These are phyloP conservation scores for Achroia grisella DNA, from an alignment of 1,140 invertebrate genomes.

Conservation along the genomic window DNA sequence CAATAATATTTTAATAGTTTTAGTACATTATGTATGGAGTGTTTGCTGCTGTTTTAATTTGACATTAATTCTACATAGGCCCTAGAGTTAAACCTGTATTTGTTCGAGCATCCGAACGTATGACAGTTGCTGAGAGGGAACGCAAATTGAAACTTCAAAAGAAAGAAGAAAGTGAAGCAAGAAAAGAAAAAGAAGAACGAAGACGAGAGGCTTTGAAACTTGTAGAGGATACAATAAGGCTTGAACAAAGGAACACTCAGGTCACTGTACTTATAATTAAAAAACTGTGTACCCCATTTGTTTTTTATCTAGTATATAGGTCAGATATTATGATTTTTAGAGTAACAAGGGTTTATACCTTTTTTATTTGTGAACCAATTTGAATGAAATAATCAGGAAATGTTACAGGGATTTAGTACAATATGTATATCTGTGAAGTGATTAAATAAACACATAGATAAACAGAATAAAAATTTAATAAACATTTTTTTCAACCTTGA, in stretches of 20 bases:
- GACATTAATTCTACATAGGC: conserved; percentile 34
- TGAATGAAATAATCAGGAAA: no score
- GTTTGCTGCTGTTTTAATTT: no score
- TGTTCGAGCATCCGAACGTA: conserved; percentile 94
- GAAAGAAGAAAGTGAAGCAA: conserved; percentile 85
- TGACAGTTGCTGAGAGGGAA: conserved; percentile 96
- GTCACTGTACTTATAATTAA: conserved; percentile 15
- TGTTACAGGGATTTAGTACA: not conserved
- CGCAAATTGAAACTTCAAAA: conserved; percentile 90
- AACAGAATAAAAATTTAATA: no score
- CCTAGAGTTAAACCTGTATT: conserved; percentile 97
- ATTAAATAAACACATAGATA: no score
- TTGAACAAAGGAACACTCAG: conserved; percentile 75
- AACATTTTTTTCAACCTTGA: no score
- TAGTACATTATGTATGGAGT: no score
- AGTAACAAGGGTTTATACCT: no score
- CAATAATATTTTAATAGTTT: no score
- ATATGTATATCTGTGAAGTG: no score
- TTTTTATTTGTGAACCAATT: not conserved
- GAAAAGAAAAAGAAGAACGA: conserved; percentile 87
- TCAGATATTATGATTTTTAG: no score
- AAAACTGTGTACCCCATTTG: no score
- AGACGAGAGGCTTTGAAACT: conserved; percentile 89
- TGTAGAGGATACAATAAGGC: conserved; percentile 91
- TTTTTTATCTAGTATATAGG: no score